Evolutionary conservation across 1,140 invertebrate species (phyloP).

Genomic region (Bombus vancouverensis): DNA sequence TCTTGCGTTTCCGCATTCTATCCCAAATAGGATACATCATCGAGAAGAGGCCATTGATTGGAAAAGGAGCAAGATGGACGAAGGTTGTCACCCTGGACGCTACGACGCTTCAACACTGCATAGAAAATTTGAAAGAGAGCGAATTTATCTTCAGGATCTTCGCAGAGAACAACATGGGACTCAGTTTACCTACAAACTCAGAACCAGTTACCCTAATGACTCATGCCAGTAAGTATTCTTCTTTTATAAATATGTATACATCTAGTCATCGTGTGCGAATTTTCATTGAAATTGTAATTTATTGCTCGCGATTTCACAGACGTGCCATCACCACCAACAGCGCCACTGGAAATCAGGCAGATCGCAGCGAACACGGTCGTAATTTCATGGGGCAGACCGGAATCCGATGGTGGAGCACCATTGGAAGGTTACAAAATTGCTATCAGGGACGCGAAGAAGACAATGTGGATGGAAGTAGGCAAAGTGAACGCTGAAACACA

Average conservation of each 20-base stretch:
- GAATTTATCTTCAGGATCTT: conserved; percentile 95
- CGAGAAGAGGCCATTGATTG: conserved; percentile 91
- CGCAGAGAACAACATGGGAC: conserved; percentile 94
- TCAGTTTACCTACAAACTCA: conserved; percentile 90
- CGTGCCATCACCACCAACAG: conserved; percentile 94
- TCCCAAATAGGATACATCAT: conserved; percentile 91
- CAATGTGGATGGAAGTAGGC: conserved; percentile 98
- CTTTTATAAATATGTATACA: background rate
- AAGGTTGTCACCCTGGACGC: conserved; percentile 93
- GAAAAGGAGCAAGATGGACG: conserved; percentile 89
- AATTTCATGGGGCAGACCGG: conserved; percentile 96
- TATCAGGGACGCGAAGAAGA: conserved; percentile 94
- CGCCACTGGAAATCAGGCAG: conserved; percentile 92
- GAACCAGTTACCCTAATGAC: conserved; percentile 93
- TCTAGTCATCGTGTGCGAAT: background rate
- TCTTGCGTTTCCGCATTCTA: no score
- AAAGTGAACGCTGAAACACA: conserved; percentile 91
- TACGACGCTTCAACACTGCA: conserved; percentile 88
- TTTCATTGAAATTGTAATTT: background rate
- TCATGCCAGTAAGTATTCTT: conserved; percentile 93
- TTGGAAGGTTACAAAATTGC: conserved; percentile 96
- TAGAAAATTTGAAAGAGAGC: conserved; percentile 94
- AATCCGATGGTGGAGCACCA: conserved; percentile 96
- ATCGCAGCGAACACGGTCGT: conserved; percentile 92
- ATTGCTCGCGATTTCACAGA: conserved; percentile 82